Conservation (phyloP, 1,140 invertebrate species). For the Hycleus cichorii region DNA sequence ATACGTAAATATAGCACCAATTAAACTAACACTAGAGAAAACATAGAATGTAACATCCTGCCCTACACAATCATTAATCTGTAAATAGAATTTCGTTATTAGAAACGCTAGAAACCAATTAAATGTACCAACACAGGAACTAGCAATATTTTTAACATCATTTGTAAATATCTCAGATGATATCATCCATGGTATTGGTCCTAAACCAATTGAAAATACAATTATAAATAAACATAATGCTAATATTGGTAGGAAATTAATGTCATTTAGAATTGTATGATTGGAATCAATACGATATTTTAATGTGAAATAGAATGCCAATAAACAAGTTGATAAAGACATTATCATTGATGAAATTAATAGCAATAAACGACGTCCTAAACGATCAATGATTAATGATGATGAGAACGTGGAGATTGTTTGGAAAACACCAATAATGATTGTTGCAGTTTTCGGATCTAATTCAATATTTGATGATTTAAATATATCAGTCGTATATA, state of each 20-base stretch:
- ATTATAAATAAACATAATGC: constrained; percentile 69
- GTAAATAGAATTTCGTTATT: constrained; percentile 64
- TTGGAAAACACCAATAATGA: constrained; percentile 68
- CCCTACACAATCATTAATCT: constrained; percentile 44
- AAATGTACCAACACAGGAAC: constrained; percentile 63
- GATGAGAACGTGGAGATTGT: constrained; percentile 63
- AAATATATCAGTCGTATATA: constrained; percentile 67
- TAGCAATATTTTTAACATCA: constrained; percentile 67
- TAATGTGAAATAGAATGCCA: constrained; percentile 57
- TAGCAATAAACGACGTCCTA: constrained; percentile 65
- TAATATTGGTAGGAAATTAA: constrained; percentile 60
- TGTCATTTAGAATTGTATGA: constrained; percentile 8
- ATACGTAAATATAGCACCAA: constrained; percentile 58
- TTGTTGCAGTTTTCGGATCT: constrained; percentile 51
- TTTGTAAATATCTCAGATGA: constrained; percentile 67
- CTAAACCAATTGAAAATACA: constrained; percentile 71
- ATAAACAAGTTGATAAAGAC: constrained; percentile 53
- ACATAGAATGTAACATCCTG: constrained; percentile 51
- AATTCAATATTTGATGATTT: constrained; percentile 45
- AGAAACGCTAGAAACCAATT: constrained; percentile 77
- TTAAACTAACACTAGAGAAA: constrained; percentile 54
- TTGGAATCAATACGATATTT: constrained; percentile 38
- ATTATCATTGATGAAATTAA: constrained; percentile 58
- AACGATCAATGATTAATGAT: constrained; percentile 65
- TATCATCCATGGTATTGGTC: constrained; percentile 73